Evolutionary conservation across 1,140 invertebrate species (phyloP), one percentile per base, ranked within the genome.

Genomic region (Dolichoris vasculosae): DNA sequence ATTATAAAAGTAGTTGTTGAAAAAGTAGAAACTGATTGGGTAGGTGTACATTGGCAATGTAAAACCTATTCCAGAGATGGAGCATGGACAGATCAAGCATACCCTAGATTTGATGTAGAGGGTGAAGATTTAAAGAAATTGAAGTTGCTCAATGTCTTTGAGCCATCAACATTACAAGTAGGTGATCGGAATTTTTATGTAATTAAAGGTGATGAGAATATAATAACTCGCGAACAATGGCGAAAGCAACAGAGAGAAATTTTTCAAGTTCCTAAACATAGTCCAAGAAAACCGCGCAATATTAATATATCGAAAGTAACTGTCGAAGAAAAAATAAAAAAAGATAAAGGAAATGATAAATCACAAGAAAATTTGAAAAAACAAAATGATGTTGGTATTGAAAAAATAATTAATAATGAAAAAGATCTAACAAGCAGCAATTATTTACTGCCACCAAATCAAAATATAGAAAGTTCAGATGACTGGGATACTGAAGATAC

Each of bases 121-220:
- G 96, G 96, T 79, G 96, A 97, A 51, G 96, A 97, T 89, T 92
- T 97, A 20, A 95, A 95, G 87, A 96, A 96, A 86, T 90, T 98
- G 2, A 96, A 97, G 89, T 94, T 96, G 73, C 93, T 98, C 40
- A 97, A 98, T 91, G 95, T 97, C 35, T 98, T 98, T 90, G 96
- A 97, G 88, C 96, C 97, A n/a, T 98, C 97, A 90, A 97, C 97
- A 71, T 94, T 97, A 71, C 97, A 98, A 94, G 96, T 98, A 59
- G 97, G 97, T 71, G 97, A 98, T 93, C 94, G 96, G 86, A 96
- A 96, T 89, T 95, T 94, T 88, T 96, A 96, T 91, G 92, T 93
- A 1, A 93, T 96, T 46, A 95, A 94, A 90, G 94, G 94, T 15
- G 90, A 91, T 51, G 96, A 96, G 86, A 91, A 92, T 55, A 90